Evolutionary conservation across 2,113 vertebrate species (phyloP).

Genomic region (Xyrauchen texanus): DNA sequence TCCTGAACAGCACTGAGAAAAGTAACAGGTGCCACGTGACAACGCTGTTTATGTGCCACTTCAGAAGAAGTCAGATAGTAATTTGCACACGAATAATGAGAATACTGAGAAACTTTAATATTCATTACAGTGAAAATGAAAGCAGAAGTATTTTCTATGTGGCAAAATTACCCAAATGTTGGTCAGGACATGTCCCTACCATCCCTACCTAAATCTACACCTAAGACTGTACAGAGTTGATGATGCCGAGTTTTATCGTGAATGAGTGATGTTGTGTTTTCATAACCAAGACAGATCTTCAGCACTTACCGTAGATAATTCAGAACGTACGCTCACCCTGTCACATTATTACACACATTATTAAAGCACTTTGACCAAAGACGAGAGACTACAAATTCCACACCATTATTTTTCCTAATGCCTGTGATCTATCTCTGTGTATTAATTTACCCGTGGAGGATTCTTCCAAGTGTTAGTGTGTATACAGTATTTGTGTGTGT

Average conservation of each 20-base stretch:
- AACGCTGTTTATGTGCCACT: too few species aligned
- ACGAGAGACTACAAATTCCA: conserved; percentile 55
- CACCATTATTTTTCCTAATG: conserved; percentile 48
- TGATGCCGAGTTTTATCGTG: conserved; percentile 64
- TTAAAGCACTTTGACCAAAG: conserved; percentile 54
- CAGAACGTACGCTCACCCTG: conserved; percentile 41
- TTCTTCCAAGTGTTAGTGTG: neutral
- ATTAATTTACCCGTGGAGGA: neutral
- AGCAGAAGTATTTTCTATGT: too few species aligned
- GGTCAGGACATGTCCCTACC: too few species aligned
- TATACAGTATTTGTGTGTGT: neutral
- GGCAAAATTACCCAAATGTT: too few species aligned
- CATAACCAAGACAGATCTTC: conserved; percentile 60
- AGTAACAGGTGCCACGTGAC: too few species aligned
- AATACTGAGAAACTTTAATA: too few species aligned
- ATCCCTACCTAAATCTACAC: too few species aligned
- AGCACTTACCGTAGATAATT: conserved; percentile 59
- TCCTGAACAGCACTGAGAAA: too few species aligned
- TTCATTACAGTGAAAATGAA: too few species aligned
- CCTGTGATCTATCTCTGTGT: conserved; percentile 52
- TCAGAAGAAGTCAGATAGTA: too few species aligned
- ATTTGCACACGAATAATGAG: too few species aligned
- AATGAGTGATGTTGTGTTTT: conserved; percentile 65
- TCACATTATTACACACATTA: conserved; percentile 53
- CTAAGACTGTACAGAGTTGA: conserved; percentile 35